Conservation (phyloP, 2,113 vertebrate species). For the Micronycteris hirsuta region DNA sequence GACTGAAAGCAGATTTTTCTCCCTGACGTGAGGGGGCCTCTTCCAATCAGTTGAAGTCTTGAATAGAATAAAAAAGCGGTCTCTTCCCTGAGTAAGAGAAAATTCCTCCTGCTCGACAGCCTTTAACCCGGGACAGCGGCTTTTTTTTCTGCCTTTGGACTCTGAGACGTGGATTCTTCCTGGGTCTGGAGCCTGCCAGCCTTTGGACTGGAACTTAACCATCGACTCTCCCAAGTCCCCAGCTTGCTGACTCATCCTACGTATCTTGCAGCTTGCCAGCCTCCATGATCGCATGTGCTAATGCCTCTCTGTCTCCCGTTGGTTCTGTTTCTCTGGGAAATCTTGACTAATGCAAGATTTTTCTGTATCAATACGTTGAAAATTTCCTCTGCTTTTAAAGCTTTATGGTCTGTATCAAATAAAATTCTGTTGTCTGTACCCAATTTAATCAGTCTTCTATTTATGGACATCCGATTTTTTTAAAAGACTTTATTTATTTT, state of each 20-base stretch:
- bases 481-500: no score
- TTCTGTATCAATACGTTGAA: background rate
- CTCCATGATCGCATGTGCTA: background rate
- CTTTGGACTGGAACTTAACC: background rate
- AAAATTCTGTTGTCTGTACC: background rate
- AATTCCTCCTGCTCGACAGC: background rate
- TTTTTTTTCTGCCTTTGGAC: background rate
- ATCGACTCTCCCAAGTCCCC: background rate
- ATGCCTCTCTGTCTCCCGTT: background rate
- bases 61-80: background rate
- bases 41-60: background rate
- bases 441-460: background rate
- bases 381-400: background rate
- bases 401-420: background rate
- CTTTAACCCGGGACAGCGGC: background rate
- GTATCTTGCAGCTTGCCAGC: background rate
- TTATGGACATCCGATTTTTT: background rate
- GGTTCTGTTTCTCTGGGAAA: constrained; percentile 10
- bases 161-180: background rate
- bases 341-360: background rate
- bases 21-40: background rate
- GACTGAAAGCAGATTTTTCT: background rate
- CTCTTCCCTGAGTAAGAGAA: background rate
- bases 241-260: background rate
- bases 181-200: background rate